Percentiles rank a stretch among this genome's conserved stretches.
Evolutionary conservation across 1,140 invertebrate genomes (phyloP).

Genomic region (Helicoverpa zea): DNA sequence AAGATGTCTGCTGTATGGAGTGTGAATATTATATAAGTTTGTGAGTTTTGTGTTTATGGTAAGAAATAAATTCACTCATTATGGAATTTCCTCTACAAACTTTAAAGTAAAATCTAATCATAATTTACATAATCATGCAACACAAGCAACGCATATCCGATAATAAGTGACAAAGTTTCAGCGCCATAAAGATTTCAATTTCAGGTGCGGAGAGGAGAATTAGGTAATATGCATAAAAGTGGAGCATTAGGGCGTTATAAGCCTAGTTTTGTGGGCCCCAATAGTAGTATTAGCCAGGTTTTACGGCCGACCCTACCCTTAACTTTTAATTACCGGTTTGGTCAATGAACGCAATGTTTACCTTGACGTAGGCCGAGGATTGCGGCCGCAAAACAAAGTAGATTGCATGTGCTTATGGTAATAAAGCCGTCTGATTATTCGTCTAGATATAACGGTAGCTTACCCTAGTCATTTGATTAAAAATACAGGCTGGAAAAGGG

Average conservation of each 20-base stretch:
- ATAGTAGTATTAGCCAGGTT: slow-evolving; percentile 33
- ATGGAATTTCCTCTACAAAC: no score
- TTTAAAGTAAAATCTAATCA: no score
- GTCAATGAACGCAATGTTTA: slow-evolving; percentile 41
- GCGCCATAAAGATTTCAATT: slow-evolving; percentile 29
- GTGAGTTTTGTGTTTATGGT: no score
- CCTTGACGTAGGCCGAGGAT: slow-evolving; percentile 13
- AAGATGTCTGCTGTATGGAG: neutral
- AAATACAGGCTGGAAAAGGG: neutral
- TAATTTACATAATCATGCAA: neutral
- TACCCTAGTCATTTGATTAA: neutral
- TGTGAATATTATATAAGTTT: no score
- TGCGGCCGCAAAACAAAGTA: slow-evolving; percentile 10
- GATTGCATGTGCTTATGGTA: slow-evolving; percentile 35
- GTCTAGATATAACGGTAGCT: neutral
- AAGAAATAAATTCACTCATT: no score
- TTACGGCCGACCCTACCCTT: slow-evolving; percentile 49
- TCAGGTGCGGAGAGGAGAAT: slow-evolving; percentile 21
- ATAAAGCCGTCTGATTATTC: slow-evolving; percentile 15
- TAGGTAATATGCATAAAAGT: slow-evolving; percentile 44
- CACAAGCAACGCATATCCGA: neutral
- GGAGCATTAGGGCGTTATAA: slow-evolving; percentile 38
- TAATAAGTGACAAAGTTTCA: neutral
- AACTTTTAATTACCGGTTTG: slow-evolving; percentile 52
- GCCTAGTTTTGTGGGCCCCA: slow-evolving; percentile 48